Conservation (phyloP, 2,888 invertebrate species). For the Melangyna quadrimaculata region DNA sequence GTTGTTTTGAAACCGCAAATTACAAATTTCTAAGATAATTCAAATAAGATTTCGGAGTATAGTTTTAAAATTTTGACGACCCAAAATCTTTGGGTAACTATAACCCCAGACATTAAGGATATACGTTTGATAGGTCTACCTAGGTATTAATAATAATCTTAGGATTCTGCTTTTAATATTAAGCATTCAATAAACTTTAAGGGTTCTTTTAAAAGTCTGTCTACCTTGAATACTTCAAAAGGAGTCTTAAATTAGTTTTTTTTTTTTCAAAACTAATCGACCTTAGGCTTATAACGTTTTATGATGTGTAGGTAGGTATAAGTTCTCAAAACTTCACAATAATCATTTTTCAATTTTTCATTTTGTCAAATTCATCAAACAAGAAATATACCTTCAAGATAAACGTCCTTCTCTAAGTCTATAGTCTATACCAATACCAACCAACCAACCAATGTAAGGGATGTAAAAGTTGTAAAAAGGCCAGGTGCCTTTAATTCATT, state of each 20-base stretch:
- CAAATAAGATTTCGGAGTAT: background rate
- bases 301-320: background rate
- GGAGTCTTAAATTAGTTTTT: background rate
- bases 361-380: constrained; percentile 3
- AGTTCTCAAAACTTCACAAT: background rate
- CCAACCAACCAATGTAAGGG: too few species aligned
- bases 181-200: background rate
- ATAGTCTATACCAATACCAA: too few species aligned
- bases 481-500: constrained; percentile 48
- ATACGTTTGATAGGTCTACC: too few species aligned
- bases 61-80: background rate
- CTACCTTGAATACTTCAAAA: background rate
- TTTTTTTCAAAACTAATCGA: constrained; percentile 9
- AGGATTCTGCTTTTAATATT: background rate
- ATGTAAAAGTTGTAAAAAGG: constrained; percentile 30
- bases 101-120: too few species aligned
- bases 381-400: background rate
- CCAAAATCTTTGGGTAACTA: too few species aligned
- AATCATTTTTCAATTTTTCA: constrained; percentile 25
- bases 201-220: background rate
- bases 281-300: background rate
- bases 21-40: background rate
- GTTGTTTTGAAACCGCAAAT: background rate
- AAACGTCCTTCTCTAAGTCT: background rate
- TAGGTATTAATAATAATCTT: background rate